Conservation (phyloP, 2,797 vertebrate genomes). For the Tragelaphus oryx region DNA sequence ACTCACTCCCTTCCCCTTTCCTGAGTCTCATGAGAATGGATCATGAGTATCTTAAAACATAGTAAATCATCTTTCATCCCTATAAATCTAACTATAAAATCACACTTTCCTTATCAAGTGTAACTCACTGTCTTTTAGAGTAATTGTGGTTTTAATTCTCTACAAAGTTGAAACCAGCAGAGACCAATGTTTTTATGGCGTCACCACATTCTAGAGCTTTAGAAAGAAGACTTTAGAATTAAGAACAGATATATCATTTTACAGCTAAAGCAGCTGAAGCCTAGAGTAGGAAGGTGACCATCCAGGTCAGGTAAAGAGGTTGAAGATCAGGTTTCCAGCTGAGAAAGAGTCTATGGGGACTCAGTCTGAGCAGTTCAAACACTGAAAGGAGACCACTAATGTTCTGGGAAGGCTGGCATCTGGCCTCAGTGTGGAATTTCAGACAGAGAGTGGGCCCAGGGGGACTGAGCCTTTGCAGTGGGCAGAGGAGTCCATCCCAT, state of each 20-base stretch:
- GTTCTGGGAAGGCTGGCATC: not conserved
- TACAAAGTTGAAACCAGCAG: not conserved
- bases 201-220: not conserved
- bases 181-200: not conserved
- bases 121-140: not conserved
- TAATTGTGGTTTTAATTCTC: conserved; percentile 8
- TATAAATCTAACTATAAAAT: not conserved
- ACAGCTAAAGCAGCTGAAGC: not conserved
- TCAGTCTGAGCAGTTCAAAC: not conserved
- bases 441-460: not conserved
- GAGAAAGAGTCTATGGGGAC: not conserved
- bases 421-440: not conserved
- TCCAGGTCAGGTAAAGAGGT: not conserved
- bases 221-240: not conserved
- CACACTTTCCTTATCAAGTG: not conserved
- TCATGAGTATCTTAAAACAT: conserved; percentile 11
- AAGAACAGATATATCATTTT: not conserved
- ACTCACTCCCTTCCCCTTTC: not conserved
- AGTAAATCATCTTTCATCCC: not conserved
- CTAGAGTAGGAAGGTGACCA: not conserved
- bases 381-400: not conserved
- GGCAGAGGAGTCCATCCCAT: not conserved
- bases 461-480: not conserved
- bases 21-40: not conserved
- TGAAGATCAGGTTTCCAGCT: not conserved